Conservation (phyloP, 2,797 vertebrate genomes). For the Spea hammondii region DNA sequence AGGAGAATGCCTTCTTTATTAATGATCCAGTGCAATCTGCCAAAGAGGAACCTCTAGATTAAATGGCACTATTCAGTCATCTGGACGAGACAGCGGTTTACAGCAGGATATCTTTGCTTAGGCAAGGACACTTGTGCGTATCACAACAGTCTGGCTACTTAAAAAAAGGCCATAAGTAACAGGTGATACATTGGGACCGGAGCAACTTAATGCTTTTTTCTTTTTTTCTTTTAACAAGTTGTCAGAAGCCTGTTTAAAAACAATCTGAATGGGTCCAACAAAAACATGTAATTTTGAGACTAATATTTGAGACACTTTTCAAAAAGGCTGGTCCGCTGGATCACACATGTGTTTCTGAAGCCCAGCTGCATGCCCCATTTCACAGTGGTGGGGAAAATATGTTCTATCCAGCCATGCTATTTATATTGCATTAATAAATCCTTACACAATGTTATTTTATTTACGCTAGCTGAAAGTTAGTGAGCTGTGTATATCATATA, state of each 20-base stretch:
- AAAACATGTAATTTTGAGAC: conserved; percentile 13
- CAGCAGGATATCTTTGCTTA: background rate
- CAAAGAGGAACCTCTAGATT: conserved; percentile 29
- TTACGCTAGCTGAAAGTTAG: no score
- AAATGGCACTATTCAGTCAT: conserved; percentile 36
- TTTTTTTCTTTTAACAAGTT: background rate
- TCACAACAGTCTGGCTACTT: conserved; percentile 7
- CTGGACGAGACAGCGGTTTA: conserved; percentile 15
- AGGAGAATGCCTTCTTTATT: conserved; percentile 22
- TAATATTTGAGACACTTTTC: background rate
- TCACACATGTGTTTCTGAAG: background rate
- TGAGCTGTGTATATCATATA: no score
- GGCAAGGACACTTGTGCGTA: conserved; percentile 11
- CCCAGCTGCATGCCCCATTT: background rate
- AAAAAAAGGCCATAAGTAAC: background rate
- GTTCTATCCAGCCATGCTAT: background rate
- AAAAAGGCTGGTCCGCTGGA: background rate
- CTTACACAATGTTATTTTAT: background rate
- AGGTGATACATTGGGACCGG: background rate
- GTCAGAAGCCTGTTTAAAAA: conserved; percentile 1
- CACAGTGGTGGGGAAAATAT: background rate
- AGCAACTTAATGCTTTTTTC: conserved; percentile 18
- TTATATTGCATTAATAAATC: background rate
- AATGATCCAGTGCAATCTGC: conserved; percentile 27
- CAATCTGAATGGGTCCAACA: background rate